Percentiles rank a stretch among this genome's conserved stretches.
Evolutionary conservation across 2,797 vertebrate genomes (phyloP).

Genomic region (Galagoides demidoff): DNA sequence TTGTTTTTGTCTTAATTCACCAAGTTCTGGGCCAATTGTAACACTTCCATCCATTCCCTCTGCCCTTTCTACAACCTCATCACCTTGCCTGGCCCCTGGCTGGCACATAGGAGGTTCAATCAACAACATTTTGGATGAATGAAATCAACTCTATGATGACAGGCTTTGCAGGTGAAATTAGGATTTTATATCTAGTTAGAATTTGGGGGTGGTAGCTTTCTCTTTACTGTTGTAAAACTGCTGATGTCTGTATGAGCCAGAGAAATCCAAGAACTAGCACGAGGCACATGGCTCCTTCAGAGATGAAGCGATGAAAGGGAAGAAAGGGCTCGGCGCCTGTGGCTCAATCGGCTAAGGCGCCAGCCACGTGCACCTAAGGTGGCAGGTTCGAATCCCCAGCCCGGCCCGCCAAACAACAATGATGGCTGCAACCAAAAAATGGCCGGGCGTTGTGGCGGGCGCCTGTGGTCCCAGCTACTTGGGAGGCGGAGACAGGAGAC

Average conservation of each 20-base stretch:
- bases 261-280: background rate
- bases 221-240: background rate
- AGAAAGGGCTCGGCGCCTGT: no score
- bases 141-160: background rate
- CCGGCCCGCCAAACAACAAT: no score
- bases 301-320: background rate
- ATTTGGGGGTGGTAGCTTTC: constrained; percentile 29
- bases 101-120: background rate
- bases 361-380: no score
- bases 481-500: no score
- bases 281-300: background rate
- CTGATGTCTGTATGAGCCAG: background rate
- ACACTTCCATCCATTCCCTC: background rate
- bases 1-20: background rate
- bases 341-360: no score
- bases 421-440: no score
- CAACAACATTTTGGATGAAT: background rate
- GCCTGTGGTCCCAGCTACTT: no score
- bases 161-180: constrained; percentile 15
- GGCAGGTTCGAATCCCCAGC: no score
- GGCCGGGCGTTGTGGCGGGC: no score
- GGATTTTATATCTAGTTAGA: constrained; percentile 24
- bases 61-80: background rate
- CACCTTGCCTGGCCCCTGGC: background rate
- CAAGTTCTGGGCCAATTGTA: background rate